Percentiles rank a stretch among this genome's conserved stretches.
phyloP scores from a whole-genome alignment of 2,888 invertebrate species.

The Archaeoteleia sp. region DNA sequence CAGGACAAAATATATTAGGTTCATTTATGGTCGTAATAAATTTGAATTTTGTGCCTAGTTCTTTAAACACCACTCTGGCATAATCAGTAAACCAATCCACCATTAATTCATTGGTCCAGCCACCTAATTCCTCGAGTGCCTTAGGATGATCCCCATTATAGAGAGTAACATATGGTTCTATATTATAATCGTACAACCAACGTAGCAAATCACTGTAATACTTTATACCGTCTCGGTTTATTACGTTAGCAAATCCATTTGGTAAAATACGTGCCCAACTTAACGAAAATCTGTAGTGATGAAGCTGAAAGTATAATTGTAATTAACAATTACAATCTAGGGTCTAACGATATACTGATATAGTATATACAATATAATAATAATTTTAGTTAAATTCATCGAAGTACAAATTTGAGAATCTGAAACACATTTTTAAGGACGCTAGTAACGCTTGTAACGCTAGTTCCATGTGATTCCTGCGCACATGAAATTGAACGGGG shows the following conservation, averaged over 20 bases:
- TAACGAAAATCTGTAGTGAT: constrained; percentile 78
- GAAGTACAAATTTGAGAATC: too few species aligned
- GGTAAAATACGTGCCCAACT: constrained; percentile 83
- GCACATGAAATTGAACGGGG: too few species aligned
- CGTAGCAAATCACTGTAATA: constrained; percentile 81
- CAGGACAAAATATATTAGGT: constrained; percentile 69
- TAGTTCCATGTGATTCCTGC: too few species aligned
- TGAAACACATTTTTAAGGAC: too few species aligned
- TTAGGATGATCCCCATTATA: constrained; percentile 83
- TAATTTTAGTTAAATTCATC: too few species aligned
- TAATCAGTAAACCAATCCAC: constrained; percentile 79
- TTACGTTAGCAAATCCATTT: constrained; percentile 76
- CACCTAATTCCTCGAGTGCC: constrained; percentile 77
- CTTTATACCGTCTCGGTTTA: constrained; percentile 78
- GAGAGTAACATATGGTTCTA: constrained; percentile 79
- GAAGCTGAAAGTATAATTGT: constrained; percentile 21
- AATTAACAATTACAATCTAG: too few species aligned
- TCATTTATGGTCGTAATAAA: constrained; percentile 84
- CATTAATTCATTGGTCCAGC: constrained; percentile 80
- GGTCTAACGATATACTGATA: too few species aligned
- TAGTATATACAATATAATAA: too few species aligned
- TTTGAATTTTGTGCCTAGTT: constrained; percentile 76
- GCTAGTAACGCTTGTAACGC: too few species aligned
- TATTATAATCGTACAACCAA: constrained; percentile 76
- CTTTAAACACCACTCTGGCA: constrained; percentile 77